These are phyloP conservation scores for Scaptomyza caliginosa DNA, from an alignment of 2,888 invertebrate genomes.

Conservation along the genomic window DNA sequence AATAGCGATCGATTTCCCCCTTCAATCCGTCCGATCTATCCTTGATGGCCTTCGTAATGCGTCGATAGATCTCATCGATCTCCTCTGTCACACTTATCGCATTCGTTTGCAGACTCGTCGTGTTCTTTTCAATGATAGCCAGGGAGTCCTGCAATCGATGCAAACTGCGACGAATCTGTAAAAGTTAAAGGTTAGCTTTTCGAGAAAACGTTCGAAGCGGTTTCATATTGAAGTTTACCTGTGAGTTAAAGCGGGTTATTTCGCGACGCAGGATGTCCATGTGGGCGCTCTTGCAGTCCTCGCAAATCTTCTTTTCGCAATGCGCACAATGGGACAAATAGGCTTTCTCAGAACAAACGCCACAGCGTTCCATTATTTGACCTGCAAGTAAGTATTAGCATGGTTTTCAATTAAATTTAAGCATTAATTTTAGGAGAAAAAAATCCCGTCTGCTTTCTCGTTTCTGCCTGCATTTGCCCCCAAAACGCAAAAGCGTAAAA, in stretches of 20 bases:
- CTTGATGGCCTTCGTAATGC: conserved; percentile 94
- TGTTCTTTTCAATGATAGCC: conserved; percentile 93
- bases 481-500: neutral
- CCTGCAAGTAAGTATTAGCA: conserved; percentile 80
- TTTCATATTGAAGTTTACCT: conserved; percentile 85
- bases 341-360: conserved; percentile 96
- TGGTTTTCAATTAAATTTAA: neutral
- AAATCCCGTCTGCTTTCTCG: neutral
- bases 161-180: conserved; percentile 90
- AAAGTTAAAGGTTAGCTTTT: neutral
- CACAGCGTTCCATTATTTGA: conserved; percentile 96
- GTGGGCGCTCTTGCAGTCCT: conserved; percentile 97
- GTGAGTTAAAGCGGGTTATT: conserved; percentile 94
- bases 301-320: conserved; percentile 98
- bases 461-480: neutral
- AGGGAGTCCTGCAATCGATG: conserved; percentile 95
- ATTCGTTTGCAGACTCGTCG: conserved; percentile 93
- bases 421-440: neutral
- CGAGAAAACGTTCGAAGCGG: neutral
- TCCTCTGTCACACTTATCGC: conserved; percentile 96
- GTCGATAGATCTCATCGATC: conserved; percentile 95
- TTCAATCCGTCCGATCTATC: conserved; percentile 94
- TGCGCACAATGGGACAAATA: conserved; percentile 95
- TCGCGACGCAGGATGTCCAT: conserved; percentile 97
- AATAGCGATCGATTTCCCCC: conserved; percentile 95